Evolutionary conservation across 2,113 vertebrate genomes (phyloP).

Genomic region (Rhinogobius similis): DNA sequence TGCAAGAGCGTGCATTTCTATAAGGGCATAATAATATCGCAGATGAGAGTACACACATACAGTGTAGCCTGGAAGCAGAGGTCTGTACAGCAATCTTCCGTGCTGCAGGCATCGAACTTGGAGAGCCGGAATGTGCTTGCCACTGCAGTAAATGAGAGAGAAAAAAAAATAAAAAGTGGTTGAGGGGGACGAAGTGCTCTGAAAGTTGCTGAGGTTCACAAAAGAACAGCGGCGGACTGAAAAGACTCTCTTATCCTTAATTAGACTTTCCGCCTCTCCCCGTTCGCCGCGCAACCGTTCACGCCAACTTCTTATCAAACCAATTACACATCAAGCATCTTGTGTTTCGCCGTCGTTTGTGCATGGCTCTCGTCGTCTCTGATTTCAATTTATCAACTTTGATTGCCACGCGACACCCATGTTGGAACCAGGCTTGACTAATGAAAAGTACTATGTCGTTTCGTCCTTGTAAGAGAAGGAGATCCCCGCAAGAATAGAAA

Average conservation of each 20-base stretch:
- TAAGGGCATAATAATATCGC: conserved; percentile 2
- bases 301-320: conserved; percentile 10
- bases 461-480: background rate
- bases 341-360: conserved; percentile 8
- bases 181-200: conserved; percentile 46
- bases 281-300: conserved; percentile 39
- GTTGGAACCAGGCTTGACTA: conserved; percentile 15
- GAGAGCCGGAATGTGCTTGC: conserved; percentile 69
- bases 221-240: conserved; percentile 66
- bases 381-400: conserved; percentile 1
- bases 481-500: conserved; percentile 8
- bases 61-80: conserved; percentile 45
- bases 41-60: conserved; percentile 16
- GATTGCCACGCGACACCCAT: background rate
- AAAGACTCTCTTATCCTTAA: conserved; percentile 72
- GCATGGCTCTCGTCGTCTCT: conserved; percentile 4
- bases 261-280: conserved; percentile 64
- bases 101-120: conserved; percentile 64
- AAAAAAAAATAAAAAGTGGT: conserved; percentile 24
- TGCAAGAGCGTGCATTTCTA: conserved; percentile 37
- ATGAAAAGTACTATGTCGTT: background rate
- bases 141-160: conserved; percentile 71
- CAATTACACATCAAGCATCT: conserved; percentile 2
- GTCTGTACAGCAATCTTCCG: conserved; percentile 49
- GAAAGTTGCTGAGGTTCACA: conserved; percentile 76